phyloP scores from a whole-genome alignment of 2,888 invertebrate genomes.

The Plebejus melissa region DNA sequence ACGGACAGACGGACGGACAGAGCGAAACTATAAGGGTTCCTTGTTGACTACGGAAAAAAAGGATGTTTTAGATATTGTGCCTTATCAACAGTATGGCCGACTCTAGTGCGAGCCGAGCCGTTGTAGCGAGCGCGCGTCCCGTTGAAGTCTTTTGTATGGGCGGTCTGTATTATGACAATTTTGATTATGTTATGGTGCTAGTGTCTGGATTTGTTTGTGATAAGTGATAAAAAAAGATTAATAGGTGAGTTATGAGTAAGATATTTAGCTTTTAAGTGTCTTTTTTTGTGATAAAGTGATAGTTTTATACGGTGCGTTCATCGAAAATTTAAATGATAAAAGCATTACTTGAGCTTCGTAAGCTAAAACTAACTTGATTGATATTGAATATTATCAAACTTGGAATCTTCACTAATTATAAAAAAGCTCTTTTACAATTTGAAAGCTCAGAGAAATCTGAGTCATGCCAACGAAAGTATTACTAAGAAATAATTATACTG shows the following conservation, averaged over 20 bases:
- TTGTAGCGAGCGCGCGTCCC: constrained; percentile 55
- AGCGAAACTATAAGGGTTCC: too few species aligned
- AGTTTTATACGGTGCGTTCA: background rate
- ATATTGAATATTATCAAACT: too few species aligned
- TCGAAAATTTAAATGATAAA: background rate
- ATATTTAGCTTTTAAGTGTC: too few species aligned
- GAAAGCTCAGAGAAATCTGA: background rate
- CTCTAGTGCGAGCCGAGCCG: constrained; percentile 34
- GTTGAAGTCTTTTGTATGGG: constrained; percentile 52
- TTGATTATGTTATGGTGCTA: background rate
- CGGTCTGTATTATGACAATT: background rate
- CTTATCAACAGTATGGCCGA: constrained; percentile 63
- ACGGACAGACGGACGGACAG: too few species aligned
- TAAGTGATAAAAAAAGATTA: background rate
- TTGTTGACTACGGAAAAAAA: constrained; percentile 1
- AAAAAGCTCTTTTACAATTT: background rate
- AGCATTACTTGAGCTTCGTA: background rate
- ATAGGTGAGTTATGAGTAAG: constrained; percentile 20
- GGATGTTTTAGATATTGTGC: constrained; percentile 46
- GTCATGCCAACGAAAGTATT: constrained; percentile 4
- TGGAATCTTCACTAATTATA: background rate
- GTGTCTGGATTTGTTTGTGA: constrained; percentile 28
- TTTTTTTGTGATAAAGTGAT: too few species aligned
- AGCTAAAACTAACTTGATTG: too few species aligned
- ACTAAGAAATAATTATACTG: constrained; percentile 29